Evolutionary conservation across 2,888 invertebrate species (phyloP), one percentile per base, ranked within the genome.

Genomic region (Phasia obesa): DNA sequence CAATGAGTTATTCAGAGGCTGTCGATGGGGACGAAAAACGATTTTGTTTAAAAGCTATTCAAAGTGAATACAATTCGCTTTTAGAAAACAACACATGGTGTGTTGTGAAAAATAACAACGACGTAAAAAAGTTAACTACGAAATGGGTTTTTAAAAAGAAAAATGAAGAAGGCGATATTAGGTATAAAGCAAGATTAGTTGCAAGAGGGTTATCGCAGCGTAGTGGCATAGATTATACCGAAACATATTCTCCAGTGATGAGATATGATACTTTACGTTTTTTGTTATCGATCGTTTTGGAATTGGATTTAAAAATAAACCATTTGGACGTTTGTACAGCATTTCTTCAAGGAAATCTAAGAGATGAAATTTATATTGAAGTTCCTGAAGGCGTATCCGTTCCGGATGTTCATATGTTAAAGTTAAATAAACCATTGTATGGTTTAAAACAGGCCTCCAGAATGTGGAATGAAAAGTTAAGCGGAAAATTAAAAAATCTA

Each of bases 61-160:
- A 65, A 49, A 27, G 27, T 21, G 65, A 65, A 49, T 15, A 53
- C 49, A 51, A 65, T 6, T 67, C 67, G 15, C 19, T 67, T 17
- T 25, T 53, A 17, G 69, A 70, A 70, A 70, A 70, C 27, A 70
- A 51, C 27, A 65, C 65, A 4, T 92, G 70, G 57, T 42, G 25
- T 19, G 38, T 69, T 38, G 69, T 42, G n/a, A 47, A 42, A 21
- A 17, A 59, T 15, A 47, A 47, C 7, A 49, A 47, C 15, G 19
- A 42, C 44, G 21, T 31, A 23, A 71, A 47, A 59, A 60, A 19
- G 15, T 59, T 71, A 21, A 49, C 71, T 21, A 60, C 49, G 25
- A 71, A 71, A 31, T 60, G 53, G 53, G 15, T 19, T 23, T 53
- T 25, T 53, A 53, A 53, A 9, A 17, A 25, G 4, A 44, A 44